A percentile compares a stretch with the other conserved stretches of the same genome.
These are phyloP conservation scores for Drosophila simulans DNA, from an alignment of 1,140 invertebrate genomes.

Conservation along the genomic window DNA sequence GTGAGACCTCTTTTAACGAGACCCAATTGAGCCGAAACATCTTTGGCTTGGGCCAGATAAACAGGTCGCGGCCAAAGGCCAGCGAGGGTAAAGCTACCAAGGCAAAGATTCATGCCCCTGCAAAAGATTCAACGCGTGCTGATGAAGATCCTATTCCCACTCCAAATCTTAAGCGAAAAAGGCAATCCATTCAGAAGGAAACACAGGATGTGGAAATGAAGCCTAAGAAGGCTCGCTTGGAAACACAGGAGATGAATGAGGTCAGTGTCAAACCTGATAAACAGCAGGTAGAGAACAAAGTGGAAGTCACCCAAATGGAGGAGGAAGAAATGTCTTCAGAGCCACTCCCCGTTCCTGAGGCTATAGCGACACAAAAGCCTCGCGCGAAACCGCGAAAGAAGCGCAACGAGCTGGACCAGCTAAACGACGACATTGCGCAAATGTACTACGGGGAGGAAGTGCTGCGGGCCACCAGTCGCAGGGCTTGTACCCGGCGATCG, in stretches of 20 bases:
- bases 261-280: not conserved
- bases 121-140: not conserved
- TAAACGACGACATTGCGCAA: conserved; percentile 87
- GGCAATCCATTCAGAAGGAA: not conserved
- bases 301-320: not conserved
- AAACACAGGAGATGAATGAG: not conserved
- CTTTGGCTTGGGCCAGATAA: conserved; percentile 34
- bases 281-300: not conserved
- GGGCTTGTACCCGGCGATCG: conserved; percentile 78
- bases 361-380: not conserved
- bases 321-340: not conserved
- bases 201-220: no score
- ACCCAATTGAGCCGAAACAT: conserved; percentile 35
- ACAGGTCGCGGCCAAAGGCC: not conserved
- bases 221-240: conserved; percentile 1
- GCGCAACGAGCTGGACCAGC: conserved; percentile 86
- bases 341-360: not conserved
- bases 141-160: not conserved
- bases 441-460: conserved; percentile 86
- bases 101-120: not conserved
- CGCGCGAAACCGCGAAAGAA: conserved; percentile 26
- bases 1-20: conserved; percentile 56
- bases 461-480: conserved; percentile 85
- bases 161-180: conserved; percentile 21
- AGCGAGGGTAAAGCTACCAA: not conserved